Evolutionary conservation across 2,797 vertebrate genomes (phyloP).

Genomic region (Microcaecilia unicolor): DNA sequence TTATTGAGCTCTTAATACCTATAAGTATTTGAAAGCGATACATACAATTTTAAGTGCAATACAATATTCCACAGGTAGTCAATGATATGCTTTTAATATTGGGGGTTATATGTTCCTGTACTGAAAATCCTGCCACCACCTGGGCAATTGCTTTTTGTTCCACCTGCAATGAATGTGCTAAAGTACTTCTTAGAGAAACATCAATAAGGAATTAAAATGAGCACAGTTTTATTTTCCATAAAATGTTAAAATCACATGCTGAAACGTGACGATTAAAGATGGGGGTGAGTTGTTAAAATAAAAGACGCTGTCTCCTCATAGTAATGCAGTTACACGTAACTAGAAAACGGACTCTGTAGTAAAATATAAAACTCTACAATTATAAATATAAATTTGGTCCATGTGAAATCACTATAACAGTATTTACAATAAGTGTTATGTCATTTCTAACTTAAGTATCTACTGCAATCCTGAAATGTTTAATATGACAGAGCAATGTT

Average conservation of each 20-base stretch:
- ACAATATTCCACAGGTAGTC: no score
- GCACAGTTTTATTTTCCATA: constrained; percentile 43
- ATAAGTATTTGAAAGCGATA: no score
- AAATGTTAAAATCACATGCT: constrained; percentile 75
- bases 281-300: constrained; percentile 60
- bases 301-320: constrained; percentile 67
- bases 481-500: constrained; percentile 46
- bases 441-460: constrained; percentile 54
- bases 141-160: no score
- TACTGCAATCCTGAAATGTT: constrained; percentile 52
- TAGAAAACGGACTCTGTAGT: constrained; percentile 83
- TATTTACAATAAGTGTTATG: constrained; percentile 86
- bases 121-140: no score
- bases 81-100: no score
- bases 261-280: constrained; percentile 59
- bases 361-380: constrained; percentile 98
- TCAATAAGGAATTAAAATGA: constrained; percentile 38
- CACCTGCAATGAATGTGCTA: no score
- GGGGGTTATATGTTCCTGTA: no score
- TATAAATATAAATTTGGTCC: constrained; percentile 99
- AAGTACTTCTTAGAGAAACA: not conserved
- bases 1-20: no score
- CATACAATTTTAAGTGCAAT: no score
- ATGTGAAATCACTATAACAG: constrained; percentile 78
- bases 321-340: constrained; percentile 69